Evolutionary conservation across 2,888 invertebrate genomes (phyloP).

Genomic region (Drosophila melanosoma): DNA sequence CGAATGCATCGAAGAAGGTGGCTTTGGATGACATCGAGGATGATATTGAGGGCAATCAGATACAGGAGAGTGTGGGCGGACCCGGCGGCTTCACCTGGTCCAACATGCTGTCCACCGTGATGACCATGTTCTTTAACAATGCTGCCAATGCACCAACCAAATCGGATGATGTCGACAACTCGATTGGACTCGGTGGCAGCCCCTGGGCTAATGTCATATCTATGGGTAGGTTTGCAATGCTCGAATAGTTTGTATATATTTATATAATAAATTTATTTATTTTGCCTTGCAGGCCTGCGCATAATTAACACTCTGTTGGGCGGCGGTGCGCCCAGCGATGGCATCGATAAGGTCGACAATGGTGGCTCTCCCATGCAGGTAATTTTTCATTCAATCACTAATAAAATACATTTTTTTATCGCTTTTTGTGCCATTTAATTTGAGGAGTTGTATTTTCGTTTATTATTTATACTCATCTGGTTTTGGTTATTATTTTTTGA

Average conservation of each 20-base stretch:
- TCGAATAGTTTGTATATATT: background rate
- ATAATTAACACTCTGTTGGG: slow-evolving; percentile 93
- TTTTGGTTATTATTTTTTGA: slow-evolving; percentile 57
- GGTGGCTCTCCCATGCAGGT: slow-evolving; percentile 96
- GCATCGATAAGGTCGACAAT: slow-evolving; percentile 96
- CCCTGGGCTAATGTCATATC: slow-evolving; percentile 95
- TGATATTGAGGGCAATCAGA: slow-evolving; percentile 91
- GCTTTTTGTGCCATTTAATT: slow-evolving; percentile 75
- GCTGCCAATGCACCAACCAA: slow-evolving; percentile 89
- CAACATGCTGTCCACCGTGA: slow-evolving; percentile 93
- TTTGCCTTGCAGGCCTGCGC: slow-evolving; percentile 87
- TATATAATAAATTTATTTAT: background rate
- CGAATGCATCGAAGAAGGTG: slow-evolving; percentile 95
- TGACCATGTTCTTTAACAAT: slow-evolving; percentile 94
- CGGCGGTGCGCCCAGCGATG: slow-evolving; percentile 90
- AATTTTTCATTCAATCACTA: slow-evolving; percentile 62
- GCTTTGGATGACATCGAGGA: slow-evolving; percentile 92
- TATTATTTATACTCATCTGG: slow-evolving; percentile 62
- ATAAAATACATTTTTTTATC: slow-evolving; percentile 24
- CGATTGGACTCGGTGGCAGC: slow-evolving; percentile 89
- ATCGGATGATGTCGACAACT: slow-evolving; percentile 90
- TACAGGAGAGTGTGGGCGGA: slow-evolving; percentile 87
- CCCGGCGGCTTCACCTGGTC: slow-evolving; percentile 94
- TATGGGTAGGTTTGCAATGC: slow-evolving; percentile 86
- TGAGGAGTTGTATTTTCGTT: slow-evolving; percentile 25